These are phyloP conservation scores for Alviniconcha marisindica DNA, from an alignment of 1,140 invertebrate species.

Conservation along the genomic window DNA sequence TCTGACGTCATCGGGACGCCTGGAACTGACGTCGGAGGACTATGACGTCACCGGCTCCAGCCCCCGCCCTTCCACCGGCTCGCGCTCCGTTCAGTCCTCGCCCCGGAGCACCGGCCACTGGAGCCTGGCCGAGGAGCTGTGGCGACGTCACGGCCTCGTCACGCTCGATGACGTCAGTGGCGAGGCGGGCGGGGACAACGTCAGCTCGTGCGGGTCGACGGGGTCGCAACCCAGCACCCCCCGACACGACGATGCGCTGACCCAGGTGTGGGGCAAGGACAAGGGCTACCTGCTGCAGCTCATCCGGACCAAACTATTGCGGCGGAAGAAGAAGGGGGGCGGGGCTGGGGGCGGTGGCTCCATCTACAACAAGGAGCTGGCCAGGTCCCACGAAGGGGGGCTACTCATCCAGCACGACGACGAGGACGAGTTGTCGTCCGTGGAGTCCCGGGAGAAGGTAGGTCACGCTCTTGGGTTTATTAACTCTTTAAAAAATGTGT, in stretches of 20 bases:
- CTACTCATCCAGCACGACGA: conserved; percentile 32
- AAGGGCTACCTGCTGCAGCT: conserved; percentile 61
- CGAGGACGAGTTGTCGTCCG: not conserved
- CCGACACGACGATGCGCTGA: conserved; percentile 52
- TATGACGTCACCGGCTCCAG: not conserved
- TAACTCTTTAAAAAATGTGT: too few relatives aligned
- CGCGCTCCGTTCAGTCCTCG: conserved; percentile 15
- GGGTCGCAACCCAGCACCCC: conserved; percentile 37
- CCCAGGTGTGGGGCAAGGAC: conserved; percentile 61
- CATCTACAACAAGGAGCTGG: conserved; percentile 19
- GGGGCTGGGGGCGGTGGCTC: conserved; percentile 18
- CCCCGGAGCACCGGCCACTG: not conserved
- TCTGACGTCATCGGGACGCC: not conserved
- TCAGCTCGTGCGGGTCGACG: not conserved
- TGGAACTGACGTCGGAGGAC: not conserved
- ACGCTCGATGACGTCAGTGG: not conserved
- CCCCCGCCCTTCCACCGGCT: not conserved
- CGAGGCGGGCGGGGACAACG: conserved; percentile 23
- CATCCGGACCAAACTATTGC: conserved; percentile 55
- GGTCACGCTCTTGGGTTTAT: not conserved
- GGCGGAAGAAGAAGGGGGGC: conserved; percentile 37
- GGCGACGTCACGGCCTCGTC: not conserved
- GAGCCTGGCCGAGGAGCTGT: not conserved
- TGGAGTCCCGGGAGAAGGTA: not conserved
- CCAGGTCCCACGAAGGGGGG: not conserved